Evolutionary conservation across 2,113 vertebrate genomes (phyloP), one percentile per base, ranked within the genome.

Genomic region (Cygnus atratus): DNA sequence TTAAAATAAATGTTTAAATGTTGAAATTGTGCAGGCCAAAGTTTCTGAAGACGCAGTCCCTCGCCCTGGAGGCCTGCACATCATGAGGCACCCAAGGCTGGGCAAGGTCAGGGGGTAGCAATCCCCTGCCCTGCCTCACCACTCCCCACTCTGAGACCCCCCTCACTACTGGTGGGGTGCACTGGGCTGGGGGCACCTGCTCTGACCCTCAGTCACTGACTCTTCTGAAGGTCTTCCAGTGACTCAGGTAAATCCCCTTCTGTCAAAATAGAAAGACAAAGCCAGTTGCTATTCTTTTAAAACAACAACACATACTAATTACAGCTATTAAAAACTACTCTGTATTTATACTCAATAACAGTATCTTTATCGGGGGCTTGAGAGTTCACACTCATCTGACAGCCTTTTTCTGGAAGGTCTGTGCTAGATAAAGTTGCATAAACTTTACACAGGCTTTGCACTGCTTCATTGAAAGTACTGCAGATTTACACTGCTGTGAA

Each of bases 301-400:
- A 95, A 88, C 87, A 79, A 79, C 87, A 52, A 61, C 86, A 91
- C 44, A 41, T 16, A 24, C 94, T 92, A 88, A 97, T 97, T 95
- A 95, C 17, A 97, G 81, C 76, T 93, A 73, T 94, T 94, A 95
- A 92, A 88, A 78, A 24, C 43, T 91, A 70, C 93, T 92, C 94
- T 88, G 16, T 94, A 87, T 93, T 97, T 96, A 96, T 90, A 71
- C 48, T 82, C 97, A 96, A 95, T 93, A 95, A 71, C 57, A 87
- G 77, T 43, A 68, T 58, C 86, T 96, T 95, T 95, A 96, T 11
- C 87, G 62, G 84, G 84, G 84, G 73, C 80, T 88, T 46, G 24
- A 92, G 83, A 93, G 95, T 88, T 97, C 95, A 89, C 16, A 4
- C 54, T 93, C 91, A 31, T 78, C 59, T n/a, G 59, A 25, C 46